phyloP scores from a whole-genome alignment of 30 jellyfish, hydroid and myxozoan genomes.

The Aurelia sp. region DNA sequence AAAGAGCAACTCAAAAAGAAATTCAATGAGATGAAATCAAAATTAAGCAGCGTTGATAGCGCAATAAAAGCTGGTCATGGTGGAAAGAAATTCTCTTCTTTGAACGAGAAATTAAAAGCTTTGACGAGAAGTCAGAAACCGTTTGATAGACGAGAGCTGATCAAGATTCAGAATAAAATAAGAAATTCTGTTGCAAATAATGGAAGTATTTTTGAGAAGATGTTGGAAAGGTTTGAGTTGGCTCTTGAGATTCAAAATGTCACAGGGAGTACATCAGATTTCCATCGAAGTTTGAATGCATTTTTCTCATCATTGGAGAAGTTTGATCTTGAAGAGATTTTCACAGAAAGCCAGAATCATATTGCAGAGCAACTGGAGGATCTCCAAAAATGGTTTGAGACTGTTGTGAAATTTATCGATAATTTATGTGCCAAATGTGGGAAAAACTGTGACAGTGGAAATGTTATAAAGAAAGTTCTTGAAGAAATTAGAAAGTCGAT shows the following conservation, averaged over 20 bases:
- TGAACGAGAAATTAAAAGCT: conserved; percentile 61
- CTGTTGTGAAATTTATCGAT: conserved; percentile 63
- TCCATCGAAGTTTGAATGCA: conserved; percentile 51
- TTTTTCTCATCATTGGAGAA: conserved; percentile 65
- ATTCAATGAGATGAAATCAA: conserved; percentile 86
- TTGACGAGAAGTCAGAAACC: conserved; percentile 68
- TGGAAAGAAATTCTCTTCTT: conserved; percentile 39
- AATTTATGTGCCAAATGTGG: conserved; percentile 76
- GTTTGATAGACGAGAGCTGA: conserved; percentile 36
- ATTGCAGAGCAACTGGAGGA: conserved; percentile 63
- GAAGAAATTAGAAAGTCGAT: conserved; percentile 27
- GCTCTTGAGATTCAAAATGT: conserved; percentile 67
- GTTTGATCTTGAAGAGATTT: conserved; percentile 60
- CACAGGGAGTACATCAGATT: conserved; percentile 80
- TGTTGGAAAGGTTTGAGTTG: conserved; percentile 81
- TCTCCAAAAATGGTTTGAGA: conserved; percentile 88
- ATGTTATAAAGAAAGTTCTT: conserved; percentile 34
- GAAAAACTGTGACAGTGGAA: conserved; percentile 52
- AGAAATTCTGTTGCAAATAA: conserved; percentile 40
- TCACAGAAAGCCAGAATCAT: conserved; percentile 73
- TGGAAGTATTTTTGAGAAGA: conserved; percentile 80
- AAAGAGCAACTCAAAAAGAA: conserved; percentile 81
- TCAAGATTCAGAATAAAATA: conserved; percentile 69
- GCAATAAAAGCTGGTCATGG: conserved; percentile 67
- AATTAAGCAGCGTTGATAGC: conserved; percentile 68